Conservation (phyloP, 2,797 vertebrate genomes). For the Muscicapa comitata region DNA sequence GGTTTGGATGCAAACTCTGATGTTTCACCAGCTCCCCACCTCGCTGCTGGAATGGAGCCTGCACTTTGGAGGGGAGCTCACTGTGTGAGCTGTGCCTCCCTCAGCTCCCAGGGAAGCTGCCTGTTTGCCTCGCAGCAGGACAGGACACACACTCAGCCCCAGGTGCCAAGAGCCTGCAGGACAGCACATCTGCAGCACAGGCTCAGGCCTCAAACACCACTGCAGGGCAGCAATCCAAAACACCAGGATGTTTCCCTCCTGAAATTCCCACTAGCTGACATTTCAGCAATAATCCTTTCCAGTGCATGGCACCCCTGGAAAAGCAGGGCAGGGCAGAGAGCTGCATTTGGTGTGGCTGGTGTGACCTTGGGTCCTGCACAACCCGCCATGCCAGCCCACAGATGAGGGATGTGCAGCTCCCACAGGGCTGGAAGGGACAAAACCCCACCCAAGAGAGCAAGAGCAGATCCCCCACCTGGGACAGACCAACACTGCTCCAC, state of each 20-base stretch:
- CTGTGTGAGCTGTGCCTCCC: neutral
- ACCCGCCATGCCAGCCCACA: fast-evolving
- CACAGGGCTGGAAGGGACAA: neutral
- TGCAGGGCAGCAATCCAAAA: neutral
- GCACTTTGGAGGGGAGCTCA: neutral
- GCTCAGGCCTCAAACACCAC: neutral
- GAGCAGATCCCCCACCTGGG: neutral
- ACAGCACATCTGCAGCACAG: neutral
- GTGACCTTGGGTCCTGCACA: neutral
- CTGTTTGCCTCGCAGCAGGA: neutral
- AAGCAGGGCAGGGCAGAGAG: neutral
- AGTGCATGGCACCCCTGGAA: neutral
- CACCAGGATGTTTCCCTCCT: neutral
- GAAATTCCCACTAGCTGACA: neutral
- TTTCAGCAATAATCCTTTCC: neutral
- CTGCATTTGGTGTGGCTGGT: fast-evolving
- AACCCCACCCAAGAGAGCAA: neutral
- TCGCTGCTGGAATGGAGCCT: neutral
- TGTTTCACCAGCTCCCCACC: neutral
- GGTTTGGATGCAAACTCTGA: slow-evolving; percentile 5
- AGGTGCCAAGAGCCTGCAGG: neutral
- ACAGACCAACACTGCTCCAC: neutral
- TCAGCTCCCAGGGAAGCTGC: neutral
- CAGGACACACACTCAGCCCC: neutral
- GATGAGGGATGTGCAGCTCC: neutral